Percentiles rank a stretch among this genome's conserved stretches.
These are phyloP conservation scores for Misgurnus anguillicaudatus DNA, from an alignment of 2,113 vertebrate genomes.

Conservation along the genomic window DNA sequence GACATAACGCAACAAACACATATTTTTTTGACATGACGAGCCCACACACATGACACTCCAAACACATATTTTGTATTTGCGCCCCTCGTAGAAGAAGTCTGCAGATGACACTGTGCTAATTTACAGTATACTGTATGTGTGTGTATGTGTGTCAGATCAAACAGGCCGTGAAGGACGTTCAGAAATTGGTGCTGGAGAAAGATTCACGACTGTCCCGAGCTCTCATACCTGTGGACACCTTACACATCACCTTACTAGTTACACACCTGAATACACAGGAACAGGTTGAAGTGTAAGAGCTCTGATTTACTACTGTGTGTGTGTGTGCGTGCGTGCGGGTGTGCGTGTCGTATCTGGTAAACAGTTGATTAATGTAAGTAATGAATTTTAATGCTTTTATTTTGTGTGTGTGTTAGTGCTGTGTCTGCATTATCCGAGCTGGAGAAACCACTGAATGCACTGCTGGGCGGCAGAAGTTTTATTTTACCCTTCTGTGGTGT, in stretches of 20 bases:
- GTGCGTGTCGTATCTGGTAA: too few relatives aligned
- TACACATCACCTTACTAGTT: constrained; percentile 91
- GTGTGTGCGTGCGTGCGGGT: constrained; percentile 29
- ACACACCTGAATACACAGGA: constrained; percentile 85
- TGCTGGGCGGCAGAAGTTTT: constrained; percentile 80
- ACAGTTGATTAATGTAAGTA: too few relatives aligned
- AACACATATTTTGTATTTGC: too few relatives aligned
- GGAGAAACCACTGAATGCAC: constrained; percentile 75
- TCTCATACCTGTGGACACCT: constrained; percentile 79
- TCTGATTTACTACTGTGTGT: constrained; percentile 1
- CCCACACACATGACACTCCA: too few relatives aligned
- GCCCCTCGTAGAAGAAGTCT: too few relatives aligned
- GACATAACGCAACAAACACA: too few relatives aligned
- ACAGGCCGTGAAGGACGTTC: constrained; percentile 74
- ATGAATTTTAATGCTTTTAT: too few relatives aligned
- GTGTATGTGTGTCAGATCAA: constrained; percentile 77
- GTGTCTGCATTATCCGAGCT: constrained; percentile 77
- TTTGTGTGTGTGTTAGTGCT: constrained; percentile 72
- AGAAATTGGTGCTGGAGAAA: constrained; percentile 80
- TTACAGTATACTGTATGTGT: not conserved
- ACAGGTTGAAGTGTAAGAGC: constrained; percentile 84
- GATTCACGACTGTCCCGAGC: constrained; percentile 82
- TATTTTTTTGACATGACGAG: too few relatives aligned
- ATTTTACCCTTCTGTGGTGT: constrained; percentile 85
- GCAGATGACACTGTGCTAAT: too few relatives aligned